Percentiles rank a stretch among this genome's conserved stretches.
Conservation (phyloP, 2,113 vertebrate species). For the Larimichthys polyactis region DNA sequence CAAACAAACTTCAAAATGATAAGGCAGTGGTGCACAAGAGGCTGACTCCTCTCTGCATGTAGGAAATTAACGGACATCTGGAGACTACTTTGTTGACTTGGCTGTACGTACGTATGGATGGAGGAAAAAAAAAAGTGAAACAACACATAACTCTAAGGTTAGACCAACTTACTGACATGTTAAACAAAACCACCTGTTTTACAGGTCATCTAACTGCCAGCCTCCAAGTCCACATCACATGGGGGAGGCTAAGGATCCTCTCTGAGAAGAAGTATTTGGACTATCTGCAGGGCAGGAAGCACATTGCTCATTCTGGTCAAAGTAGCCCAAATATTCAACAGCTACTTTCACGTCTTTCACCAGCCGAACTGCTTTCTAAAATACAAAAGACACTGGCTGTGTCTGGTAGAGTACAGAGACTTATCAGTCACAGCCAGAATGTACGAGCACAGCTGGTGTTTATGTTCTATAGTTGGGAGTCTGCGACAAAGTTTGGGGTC, state of each 20-base stretch:
- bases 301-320: slow-evolving; percentile 22
- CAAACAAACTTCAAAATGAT: background rate
- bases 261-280: slow-evolving; percentile 61
- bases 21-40: slow-evolving; percentile 1
- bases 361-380: slow-evolving; percentile 11
- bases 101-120: background rate
- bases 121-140: background rate
- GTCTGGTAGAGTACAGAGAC: slow-evolving; percentile 10
- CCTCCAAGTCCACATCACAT: slow-evolving; percentile 56
- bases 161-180: slow-evolving; percentile 22
- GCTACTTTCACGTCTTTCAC: slow-evolving; percentile 30
- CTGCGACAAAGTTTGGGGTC: slow-evolving; percentile 15
- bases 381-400: slow-evolving; percentile 46
- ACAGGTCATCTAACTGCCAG: slow-evolving; percentile 62
- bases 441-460: slow-evolving; percentile 53
- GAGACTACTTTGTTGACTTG: slow-evolving; percentile 16
- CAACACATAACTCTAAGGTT: slow-evolving; percentile 28
- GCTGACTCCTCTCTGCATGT: slow-evolving; percentile 14
- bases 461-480: slow-evolving; percentile 16
- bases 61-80: background rate
- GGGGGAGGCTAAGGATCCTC: slow-evolving; percentile 40
- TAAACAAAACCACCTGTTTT: slow-evolving; percentile 58
- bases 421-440: slow-evolving; percentile 17
- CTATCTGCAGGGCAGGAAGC: slow-evolving; percentile 52
- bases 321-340: slow-evolving; percentile 18